Evolutionary conservation across 1,140 invertebrate genomes (phyloP), one percentile per base, ranked within the genome.

Genomic region (Lordiphosa clarofinis): DNA sequence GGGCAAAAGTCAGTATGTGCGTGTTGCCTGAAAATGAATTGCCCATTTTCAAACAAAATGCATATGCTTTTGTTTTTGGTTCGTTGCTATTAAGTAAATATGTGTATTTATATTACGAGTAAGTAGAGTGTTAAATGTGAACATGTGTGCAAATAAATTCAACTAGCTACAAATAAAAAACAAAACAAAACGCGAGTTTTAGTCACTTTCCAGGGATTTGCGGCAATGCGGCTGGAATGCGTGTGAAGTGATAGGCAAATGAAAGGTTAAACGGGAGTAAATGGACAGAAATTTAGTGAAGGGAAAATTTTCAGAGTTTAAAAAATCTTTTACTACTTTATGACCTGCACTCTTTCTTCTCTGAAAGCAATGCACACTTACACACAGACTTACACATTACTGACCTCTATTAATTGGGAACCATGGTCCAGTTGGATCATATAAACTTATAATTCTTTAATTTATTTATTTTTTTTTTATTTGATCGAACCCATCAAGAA

Each of bases 81-180:
- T 31, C 46, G 11, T 8, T 43, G 55, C 55, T 47, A 52, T 82
- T 76, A 69, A 62, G 59, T 76, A 84, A 72, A 73, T 79, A 79
- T 43, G 46, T 50, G n/a, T 62, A 50, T 65, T 62, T 64, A 72
- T 58, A 43, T 49, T 52, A 40, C 46, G 52, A 50, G 37, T 73
- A 68, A 61, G 42, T 68, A 74, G 58, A 50, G 55, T 62, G 63
- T 42, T 49, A 53, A 81, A 81, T 84, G 63, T 84, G 76, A 82
- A 69, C 76, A 82, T 82, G 73, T 82, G 76, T 84, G 76, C 76
- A 82, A 82, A 82, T 82, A 82, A 76, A 57, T 82, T 82, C 38
- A 69, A 84, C 70, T 69, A 69, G 64, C 53, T 67, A 58, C 37
- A 50, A 58, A 50, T 55, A 72, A 58, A 48, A 40, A 52, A 43